These are phyloP conservation scores for Tineola bisselliella DNA, from an alignment of 2,888 invertebrate species.

Conservation along the genomic window DNA sequence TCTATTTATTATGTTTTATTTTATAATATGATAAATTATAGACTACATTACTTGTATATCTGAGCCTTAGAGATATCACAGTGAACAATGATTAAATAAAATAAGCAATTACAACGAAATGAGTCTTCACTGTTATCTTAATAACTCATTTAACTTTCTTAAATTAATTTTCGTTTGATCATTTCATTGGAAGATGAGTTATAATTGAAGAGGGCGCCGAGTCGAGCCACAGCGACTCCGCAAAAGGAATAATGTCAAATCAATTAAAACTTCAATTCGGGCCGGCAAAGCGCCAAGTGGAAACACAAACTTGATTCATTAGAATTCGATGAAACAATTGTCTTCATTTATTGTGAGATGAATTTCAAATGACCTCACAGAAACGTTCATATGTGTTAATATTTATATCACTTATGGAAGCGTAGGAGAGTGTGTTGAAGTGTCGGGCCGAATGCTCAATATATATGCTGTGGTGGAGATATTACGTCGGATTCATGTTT, in stretches of 20 bases:
- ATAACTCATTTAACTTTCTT: conserved; percentile 54
- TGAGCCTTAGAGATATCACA: background rate
- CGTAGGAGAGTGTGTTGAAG: background rate
- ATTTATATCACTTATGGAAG: too few species aligned
- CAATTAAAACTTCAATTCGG: conserved; percentile 61
- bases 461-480: background rate
- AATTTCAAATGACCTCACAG: background rate
- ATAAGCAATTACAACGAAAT: background rate
- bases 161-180: conserved; percentile 62
- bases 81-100: background rate
- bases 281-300: conserved; percentile 43
- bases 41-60: background rate
- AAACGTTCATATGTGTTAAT: too few species aligned
- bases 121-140: conserved; percentile 22
- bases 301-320: conserved; percentile 49
- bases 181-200: conserved; percentile 55
- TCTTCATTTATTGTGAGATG: background rate
- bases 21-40: background rate
- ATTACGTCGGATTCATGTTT: background rate
- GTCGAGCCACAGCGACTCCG: conserved; percentile 38
- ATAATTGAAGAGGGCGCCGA: conserved; percentile 53
- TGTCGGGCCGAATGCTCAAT: background rate
- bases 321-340: conserved; percentile 33
- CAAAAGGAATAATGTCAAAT: conserved; percentile 64
- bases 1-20: background rate